These are phyloP conservation scores for Heptranchias perlo DNA, from an alignment of 2,113 vertebrate genomes.

Conservation along the genomic window DNA sequence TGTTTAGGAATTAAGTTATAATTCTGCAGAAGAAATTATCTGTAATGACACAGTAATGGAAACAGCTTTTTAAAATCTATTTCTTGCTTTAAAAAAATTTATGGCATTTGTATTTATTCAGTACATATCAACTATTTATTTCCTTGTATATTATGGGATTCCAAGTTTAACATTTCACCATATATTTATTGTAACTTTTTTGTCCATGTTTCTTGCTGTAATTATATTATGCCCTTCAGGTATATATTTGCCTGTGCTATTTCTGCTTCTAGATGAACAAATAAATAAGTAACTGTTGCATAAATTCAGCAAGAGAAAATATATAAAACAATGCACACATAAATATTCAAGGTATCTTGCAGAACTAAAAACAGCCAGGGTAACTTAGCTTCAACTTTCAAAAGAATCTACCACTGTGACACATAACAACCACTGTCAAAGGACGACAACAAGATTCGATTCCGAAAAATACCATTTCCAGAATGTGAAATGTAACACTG, in stretches of 20 bases:
- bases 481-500: not conserved
- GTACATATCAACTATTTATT: not conserved
- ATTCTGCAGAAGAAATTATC: not conserved
- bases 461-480: not conserved
- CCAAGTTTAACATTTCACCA: not conserved
- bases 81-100: not conserved
- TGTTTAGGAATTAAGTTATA: not conserved
- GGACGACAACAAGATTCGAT: not conserved
- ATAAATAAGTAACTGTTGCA: not conserved
- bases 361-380: not conserved
- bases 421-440: not conserved
- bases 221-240: not conserved
- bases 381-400: not conserved
- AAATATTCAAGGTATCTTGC: not conserved
- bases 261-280: not conserved
- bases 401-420: not conserved
- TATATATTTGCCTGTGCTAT: not conserved
- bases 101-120: not conserved
- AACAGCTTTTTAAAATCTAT: not conserved
- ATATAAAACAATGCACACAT: not conserved
- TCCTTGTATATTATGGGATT: not conserved
- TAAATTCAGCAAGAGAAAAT: not conserved
- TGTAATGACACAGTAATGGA: not conserved
- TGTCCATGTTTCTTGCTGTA: not conserved
- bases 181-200: constrained; percentile 2